Percentiles rank a stretch among this genome's conserved stretches.
Evolutionary conservation across 2,888 invertebrate species (phyloP).

Genomic region (Coronaproctus castanopsis): DNA sequence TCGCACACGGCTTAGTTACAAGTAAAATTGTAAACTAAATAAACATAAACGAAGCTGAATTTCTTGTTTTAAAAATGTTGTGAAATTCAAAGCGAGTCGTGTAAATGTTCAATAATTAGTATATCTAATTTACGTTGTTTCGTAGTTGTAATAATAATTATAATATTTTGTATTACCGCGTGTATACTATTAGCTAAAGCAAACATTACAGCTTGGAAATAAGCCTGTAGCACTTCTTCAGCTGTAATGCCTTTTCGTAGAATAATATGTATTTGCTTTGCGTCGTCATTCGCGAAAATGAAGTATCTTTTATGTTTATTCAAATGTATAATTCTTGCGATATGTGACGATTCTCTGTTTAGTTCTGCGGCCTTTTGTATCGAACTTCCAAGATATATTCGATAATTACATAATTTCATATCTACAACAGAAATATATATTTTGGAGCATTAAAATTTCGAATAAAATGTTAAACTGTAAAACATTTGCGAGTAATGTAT

Average conservation of each 20-base stretch:
- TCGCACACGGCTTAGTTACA: no score
- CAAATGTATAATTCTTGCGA: constrained; percentile 3
- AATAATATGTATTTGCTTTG: constrained; percentile 6
- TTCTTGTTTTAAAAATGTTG: no score
- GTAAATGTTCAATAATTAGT: no score
- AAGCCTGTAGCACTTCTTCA: constrained; percentile 40
- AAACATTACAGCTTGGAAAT: constrained; percentile 34
- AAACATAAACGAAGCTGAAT: no score
- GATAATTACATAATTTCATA: constrained; percentile 36
- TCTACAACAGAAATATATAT: constrained; percentile 29
- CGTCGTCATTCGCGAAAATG: constrained; percentile 8
- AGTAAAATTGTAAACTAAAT: no score
- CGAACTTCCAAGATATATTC: constrained; percentile 38
- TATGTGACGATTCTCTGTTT: background rate
- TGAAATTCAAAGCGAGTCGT: no score
- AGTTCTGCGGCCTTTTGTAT: constrained; percentile 25
- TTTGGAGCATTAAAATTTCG: background rate
- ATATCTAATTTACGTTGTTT: no score
- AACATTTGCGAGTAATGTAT: no score
- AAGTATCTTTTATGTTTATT: constrained; percentile 12
- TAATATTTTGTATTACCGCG: no score
- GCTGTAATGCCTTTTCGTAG: constrained; percentile 30
- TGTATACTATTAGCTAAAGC: constrained; percentile 5
- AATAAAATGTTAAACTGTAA: no score
- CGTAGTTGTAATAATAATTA: no score